phyloP scores from a whole-genome alignment of 2,113 vertebrate species.

The Etheostoma spectabile region DNA sequence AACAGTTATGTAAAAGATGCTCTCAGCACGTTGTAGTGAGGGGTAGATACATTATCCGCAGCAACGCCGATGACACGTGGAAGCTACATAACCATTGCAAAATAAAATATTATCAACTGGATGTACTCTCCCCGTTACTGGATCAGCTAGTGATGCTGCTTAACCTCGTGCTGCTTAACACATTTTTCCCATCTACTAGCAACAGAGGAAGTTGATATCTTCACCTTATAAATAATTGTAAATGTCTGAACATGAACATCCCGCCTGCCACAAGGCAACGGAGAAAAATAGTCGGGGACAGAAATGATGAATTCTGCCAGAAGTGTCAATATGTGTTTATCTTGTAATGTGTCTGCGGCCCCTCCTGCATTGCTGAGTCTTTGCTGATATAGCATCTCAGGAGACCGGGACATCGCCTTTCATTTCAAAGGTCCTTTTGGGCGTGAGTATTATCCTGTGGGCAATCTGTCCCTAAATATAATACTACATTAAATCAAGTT shows the following conservation, averaged over 20 bases:
- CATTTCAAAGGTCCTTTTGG: conserved; percentile 50
- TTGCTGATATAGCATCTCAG: conserved; percentile 65
- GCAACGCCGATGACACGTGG: neutral
- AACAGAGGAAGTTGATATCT: neutral
- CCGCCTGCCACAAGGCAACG: conserved; percentile 39
- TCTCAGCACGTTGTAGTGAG: neutral
- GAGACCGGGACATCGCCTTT: conserved; percentile 47
- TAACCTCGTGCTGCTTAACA: neutral
- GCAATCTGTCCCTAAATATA: conserved; percentile 44
- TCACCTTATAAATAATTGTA: conserved; percentile 34
- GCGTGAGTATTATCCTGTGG: conserved; percentile 17
- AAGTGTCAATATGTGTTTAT: conserved; percentile 69
- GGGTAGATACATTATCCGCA: conserved; percentile 2
- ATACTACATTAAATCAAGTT: conserved; percentile 15
- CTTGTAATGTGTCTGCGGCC: conserved; percentile 56
- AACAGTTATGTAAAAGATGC: conserved; percentile 19
- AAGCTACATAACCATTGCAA: neutral
- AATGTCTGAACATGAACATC: conserved; percentile 24
- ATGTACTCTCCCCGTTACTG: neutral
- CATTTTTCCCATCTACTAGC: neutral
- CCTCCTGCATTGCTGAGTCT: conserved; percentile 36
- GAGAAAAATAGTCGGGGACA: conserved; percentile 48
- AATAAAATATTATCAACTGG: neutral
- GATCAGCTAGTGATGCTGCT: neutral
- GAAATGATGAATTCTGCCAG: conserved; percentile 65